A percentile compares a stretch with the other conserved stretches of the same genome.
Conservation (phyloP, 2,113 vertebrate species). For the Bubo bubo region DNA sequence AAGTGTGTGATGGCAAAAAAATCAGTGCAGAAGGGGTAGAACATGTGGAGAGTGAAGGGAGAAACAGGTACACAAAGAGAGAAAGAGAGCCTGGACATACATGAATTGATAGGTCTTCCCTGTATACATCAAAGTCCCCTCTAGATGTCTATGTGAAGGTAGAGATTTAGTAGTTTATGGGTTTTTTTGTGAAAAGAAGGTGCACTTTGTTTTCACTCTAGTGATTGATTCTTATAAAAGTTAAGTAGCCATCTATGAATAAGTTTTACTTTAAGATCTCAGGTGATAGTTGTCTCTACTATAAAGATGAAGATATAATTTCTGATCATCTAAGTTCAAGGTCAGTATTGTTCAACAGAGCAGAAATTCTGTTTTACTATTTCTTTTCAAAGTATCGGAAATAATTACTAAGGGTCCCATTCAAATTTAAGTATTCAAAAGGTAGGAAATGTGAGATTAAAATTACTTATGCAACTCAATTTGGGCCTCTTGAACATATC, state of each 20-base stretch:
- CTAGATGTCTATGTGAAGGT: not conserved
- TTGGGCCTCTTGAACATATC: not conserved
- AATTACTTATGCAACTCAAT: not conserved
- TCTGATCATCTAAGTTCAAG: not conserved
- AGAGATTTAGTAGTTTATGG: not conserved
- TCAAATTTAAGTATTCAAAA: not conserved
- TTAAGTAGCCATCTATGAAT: constrained; percentile 12
- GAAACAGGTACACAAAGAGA: not conserved
- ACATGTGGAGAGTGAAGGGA: not conserved
- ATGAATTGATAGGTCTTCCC: not conserved
- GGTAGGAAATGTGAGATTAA: not conserved
- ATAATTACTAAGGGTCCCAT: not conserved
- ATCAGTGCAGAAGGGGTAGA: not conserved
- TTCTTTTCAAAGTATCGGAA: not conserved
- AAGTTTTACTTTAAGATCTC: not conserved
- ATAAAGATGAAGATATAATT: constrained; percentile 3
- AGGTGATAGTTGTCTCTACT: not conserved
- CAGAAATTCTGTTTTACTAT: not conserved
- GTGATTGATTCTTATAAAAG: not conserved
- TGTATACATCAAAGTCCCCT: not conserved
- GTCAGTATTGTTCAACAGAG: not conserved
- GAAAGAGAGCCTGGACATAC: not conserved
- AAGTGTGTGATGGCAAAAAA: not conserved
- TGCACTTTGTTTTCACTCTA: not conserved
- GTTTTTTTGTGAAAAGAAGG: not conserved